Percentiles rank a stretch among this genome's conserved stretches.
These are phyloP conservation scores for Eutrigla gurnardus DNA, from an alignment of 2,797 vertebrate species.

Conservation along the genomic window DNA sequence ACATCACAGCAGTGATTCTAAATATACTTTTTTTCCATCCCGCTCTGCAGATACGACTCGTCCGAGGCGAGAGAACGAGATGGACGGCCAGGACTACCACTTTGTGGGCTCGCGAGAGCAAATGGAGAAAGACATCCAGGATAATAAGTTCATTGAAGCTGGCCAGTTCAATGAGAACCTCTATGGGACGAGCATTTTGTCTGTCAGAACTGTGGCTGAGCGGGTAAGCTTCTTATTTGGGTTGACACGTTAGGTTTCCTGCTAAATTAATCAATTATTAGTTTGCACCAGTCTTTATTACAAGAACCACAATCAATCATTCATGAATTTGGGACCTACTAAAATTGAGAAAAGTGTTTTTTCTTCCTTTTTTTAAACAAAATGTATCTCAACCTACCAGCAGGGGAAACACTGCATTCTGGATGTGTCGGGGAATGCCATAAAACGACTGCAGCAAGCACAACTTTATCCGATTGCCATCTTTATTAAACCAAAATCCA, in stretches of 20 bases:
- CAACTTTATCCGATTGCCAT: slow-evolving; percentile 98
- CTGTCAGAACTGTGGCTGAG: slow-evolving; percentile 96
- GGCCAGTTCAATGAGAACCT: slow-evolving; percentile 99
- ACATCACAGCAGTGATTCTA: background rate
- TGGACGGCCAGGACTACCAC: slow-evolving; percentile 98
- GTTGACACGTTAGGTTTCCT: background rate
- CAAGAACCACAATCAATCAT: background rate
- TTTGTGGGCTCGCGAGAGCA: slow-evolving; percentile 96
- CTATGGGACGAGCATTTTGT: slow-evolving; percentile 98
- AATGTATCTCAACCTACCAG: background rate
- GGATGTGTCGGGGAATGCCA: slow-evolving; percentile 98
- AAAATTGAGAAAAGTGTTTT: slow-evolving; percentile 7
- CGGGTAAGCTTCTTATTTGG: slow-evolving; percentile 82
- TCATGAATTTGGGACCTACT: slow-evolving; percentile 1
- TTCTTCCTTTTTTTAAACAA: slow-evolving; percentile 4
- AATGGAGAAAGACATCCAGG: slow-evolving; percentile 99
- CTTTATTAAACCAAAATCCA: slow-evolving; percentile 99
- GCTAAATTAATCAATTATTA: background rate
- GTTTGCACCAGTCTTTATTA: background rate
- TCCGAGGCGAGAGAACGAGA: slow-evolving; percentile 93
- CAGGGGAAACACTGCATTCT: slow-evolving; percentile 99
- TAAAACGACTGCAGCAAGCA: slow-evolving; percentile 99
- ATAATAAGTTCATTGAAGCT: slow-evolving; percentile 99
- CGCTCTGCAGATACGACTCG: slow-evolving; percentile 92
- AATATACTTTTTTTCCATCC: background rate